Evolutionary conservation across 2,113 vertebrate species (phyloP), one percentile per base, ranked within the genome.

Genomic region (Orientallactaga bullata): DNA sequence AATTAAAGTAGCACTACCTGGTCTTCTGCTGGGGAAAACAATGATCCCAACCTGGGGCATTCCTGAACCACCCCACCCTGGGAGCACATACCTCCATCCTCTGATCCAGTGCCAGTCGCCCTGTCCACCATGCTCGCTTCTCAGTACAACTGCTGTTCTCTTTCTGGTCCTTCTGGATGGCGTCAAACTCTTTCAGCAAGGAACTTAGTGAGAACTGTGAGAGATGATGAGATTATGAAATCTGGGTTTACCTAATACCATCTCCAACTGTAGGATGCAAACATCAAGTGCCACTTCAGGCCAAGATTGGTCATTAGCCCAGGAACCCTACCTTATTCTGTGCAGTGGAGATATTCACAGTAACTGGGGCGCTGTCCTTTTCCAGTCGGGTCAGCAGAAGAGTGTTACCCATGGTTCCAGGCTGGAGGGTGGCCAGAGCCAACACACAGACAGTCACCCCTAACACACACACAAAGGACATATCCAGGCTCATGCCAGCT

Each of bases 81-180:
- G n/a, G 16, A 20, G 5, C 73, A 92, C 94, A 90, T 51, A 99
- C 99, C 99, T 99, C 98, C 97, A 99, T 98, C 73, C 98, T 98
- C 4, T 15, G 90, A 87, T 99, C 99, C 47, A 99, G 98, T 0
- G 96, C 91, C 11, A 97, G 97, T 30, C 99, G 98, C 0, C 98
- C 98, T 4, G 98, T 97, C 99, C 99, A 99, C 99, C 99, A 99
- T 58, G 98, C 97, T 5, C 94, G 97, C 93, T 99, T 99, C 58
- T 99, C 99, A 0, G 98, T 98, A 61, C 98, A 98, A 42, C 47
- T 97, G 94, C 98, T 99, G 95, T 98, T 97, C 55, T 97, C 98
- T 91, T 99, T 99, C 97, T 99, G 99, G n/a, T 98, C 98, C 91
- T 97, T 98, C 94, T 98, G 98, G 91, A 99, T 98, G 28, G 91